A percentile compares a stretch with the other conserved stretches of the same genome.
These are phyloP conservation scores for Argyrosomus japonicus DNA, from an alignment of 2,113 vertebrate genomes.

Conservation along the genomic window DNA sequence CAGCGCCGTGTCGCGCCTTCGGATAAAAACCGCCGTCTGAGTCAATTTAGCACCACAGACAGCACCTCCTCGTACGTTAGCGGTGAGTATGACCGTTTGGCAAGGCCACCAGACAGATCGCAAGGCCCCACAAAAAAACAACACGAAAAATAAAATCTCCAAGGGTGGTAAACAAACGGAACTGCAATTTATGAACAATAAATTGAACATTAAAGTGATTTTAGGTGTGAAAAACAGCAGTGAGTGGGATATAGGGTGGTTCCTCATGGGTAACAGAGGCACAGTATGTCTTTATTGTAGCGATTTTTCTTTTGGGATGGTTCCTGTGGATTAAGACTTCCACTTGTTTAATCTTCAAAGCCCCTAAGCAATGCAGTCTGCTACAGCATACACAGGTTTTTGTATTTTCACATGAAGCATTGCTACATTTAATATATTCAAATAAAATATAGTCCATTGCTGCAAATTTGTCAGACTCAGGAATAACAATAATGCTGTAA, in stretches of 20 bases:
- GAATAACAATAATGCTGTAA: neutral
- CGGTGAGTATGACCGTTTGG: conserved; percentile 38
- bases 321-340: neutral
- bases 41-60: conserved; percentile 61
- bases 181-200: neutral
- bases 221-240: neutral
- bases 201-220: neutral
- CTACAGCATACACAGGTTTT: neutral
- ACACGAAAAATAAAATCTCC: neutral
- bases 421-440: neutral
- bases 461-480: neutral
- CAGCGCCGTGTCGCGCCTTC: conserved; percentile 32
- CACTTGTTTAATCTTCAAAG: neutral
- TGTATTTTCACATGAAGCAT: too few species aligned
- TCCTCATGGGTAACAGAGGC: neutral
- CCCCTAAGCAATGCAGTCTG: neutral
- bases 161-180: neutral
- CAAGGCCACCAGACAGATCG: conserved; percentile 29
- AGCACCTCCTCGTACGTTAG: conserved; percentile 41
- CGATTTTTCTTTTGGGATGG: neutral
- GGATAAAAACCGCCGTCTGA: conserved; percentile 37
- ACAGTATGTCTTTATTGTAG: neutral
- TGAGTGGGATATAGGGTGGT: neutral
- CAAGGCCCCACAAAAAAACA: neutral
- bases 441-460: neutral